These are phyloP conservation scores for Zygothrica quintamaculata DNA, from an alignment of 2,888 invertebrate species.

Conservation along the genomic window DNA sequence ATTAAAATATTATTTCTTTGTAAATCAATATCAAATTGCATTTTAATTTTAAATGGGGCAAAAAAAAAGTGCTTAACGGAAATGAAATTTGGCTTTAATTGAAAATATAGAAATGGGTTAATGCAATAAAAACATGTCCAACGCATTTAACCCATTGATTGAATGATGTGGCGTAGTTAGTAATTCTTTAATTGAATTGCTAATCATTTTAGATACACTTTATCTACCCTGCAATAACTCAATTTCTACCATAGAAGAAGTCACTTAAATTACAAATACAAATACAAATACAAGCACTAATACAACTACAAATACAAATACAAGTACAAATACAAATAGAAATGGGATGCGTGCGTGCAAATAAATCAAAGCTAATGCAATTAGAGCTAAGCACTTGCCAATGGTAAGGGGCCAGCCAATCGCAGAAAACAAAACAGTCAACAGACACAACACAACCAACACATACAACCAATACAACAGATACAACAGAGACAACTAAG, in stretches of 20 bases:
- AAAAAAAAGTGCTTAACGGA: too few relatives aligned
- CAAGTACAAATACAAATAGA: not conserved
- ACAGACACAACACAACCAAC: too few relatives aligned
- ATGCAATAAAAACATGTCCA: too few relatives aligned
- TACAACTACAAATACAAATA: slow-evolving; percentile 5
- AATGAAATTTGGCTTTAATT: too few relatives aligned
- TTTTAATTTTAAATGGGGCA: too few relatives aligned
- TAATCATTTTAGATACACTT: slow-evolving; percentile 1
- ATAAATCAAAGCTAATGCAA: slow-evolving; percentile 70
- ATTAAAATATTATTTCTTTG: too few relatives aligned
- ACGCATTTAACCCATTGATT: slow-evolving; percentile 3
- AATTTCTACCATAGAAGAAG: slow-evolving; percentile 22
- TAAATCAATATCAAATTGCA: too few relatives aligned
- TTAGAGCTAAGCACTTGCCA: slow-evolving; percentile 61
- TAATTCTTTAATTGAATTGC: slow-evolving; percentile 11
- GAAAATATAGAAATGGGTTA: too few relatives aligned
- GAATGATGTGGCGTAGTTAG: slow-evolving; percentile 2
- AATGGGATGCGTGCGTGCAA: slow-evolving; percentile 43
- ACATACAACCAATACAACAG: slow-evolving; percentile 1
- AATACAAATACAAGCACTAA: too few relatives aligned
- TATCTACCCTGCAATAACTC: slow-evolving; percentile 18
- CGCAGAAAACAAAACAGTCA: slow-evolving; percentile 1
- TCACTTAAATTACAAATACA: slow-evolving; percentile 13
- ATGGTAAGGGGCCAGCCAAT: slow-evolving; percentile 14
- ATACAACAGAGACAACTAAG: too few relatives aligned